Evolutionary conservation across 92 coral and sea anemone species (phyloP), one percentile per base, ranked within the genome.

Genomic region (Porites lobata): DNA sequence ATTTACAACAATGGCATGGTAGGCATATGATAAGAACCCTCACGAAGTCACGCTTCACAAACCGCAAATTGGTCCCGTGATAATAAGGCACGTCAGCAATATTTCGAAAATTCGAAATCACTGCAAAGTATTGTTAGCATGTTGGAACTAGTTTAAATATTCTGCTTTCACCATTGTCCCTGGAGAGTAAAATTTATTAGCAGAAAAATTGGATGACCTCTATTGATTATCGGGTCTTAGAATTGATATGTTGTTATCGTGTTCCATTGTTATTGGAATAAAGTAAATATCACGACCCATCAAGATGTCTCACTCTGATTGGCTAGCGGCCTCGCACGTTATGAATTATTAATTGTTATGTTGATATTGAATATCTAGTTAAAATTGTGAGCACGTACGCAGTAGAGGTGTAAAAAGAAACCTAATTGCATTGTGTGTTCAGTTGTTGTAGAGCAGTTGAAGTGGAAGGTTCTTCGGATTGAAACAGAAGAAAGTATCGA

Each of bases 281-380:
- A 69, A 70, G 76, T 69, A 84, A 50, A 84, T 15, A 64, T 64
- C 80, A 74, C 87, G 81, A 26, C 38, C 80, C 73, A 75, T 84
- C 74, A 65, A 74, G 20, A 73, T 0, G 12, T 8, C 62, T 82
- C 56, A 24, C 67, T 85, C 79, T 89, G 91, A 92, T 92, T 92
- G 95, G 95, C 81, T 76, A 65, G 59, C 19, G 24, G 24, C 18
- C 14, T 19, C 43, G 64, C 65, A 54, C 18, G 69, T 74, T 10
- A 89, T 92, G 72, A 85, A 92, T 92, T 38, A 80, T 92, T 77
- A 19, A 92, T 90, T 85, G 91, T 93, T 93, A 53, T 92, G 77
- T 14, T 77, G 77, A 66, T 64, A 85, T 76, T 76, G 69, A 52
- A 85, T 65, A 85, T 29, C 83, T 66, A 76, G 77, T 85, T 76